phyloP scores from a whole-genome alignment of 1,140 invertebrate species.

The Diuraphis noxia region DNA sequence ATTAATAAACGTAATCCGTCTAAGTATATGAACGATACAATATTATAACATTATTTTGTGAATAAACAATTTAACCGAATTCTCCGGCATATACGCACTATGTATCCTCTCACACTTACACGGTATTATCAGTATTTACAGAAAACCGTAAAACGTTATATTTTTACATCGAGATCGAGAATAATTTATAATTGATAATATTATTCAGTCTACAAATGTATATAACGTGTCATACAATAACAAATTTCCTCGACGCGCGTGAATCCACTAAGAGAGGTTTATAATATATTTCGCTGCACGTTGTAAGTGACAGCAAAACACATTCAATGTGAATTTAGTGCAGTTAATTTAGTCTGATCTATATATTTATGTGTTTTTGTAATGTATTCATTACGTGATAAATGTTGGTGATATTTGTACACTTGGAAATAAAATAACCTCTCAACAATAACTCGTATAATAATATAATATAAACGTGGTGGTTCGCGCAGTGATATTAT shows the following conservation, averaged over 20 bases:
- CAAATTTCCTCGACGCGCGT: not conserved
- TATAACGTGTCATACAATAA: not conserved
- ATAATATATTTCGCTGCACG: not conserved
- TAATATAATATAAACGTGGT: not conserved
- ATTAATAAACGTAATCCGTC: too few relatives aligned
- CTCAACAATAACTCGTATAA: slow-evolving; percentile 1
- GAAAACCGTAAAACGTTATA: not conserved
- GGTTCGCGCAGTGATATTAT: not conserved
- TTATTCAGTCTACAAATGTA: not conserved
- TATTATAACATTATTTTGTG: not conserved
- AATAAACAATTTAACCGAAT: not conserved
- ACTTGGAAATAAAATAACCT: not conserved
- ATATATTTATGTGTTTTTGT: slow-evolving; percentile 31
- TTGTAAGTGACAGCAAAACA: not conserved
- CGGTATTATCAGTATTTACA: too few relatives aligned
- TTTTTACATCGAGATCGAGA: not conserved
- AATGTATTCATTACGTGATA: slow-evolving; percentile 19
- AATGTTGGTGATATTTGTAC: not conserved
- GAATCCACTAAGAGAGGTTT: not conserved
- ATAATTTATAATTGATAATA: not conserved
- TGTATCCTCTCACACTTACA: too few relatives aligned
- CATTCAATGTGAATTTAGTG: slow-evolving; percentile 11
- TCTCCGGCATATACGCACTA: not conserved
- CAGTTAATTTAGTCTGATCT: slow-evolving; percentile 40
- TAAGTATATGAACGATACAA: not conserved